Conservation (phyloP, 2,888 invertebrate species). For the Agrochola litura region DNA sequence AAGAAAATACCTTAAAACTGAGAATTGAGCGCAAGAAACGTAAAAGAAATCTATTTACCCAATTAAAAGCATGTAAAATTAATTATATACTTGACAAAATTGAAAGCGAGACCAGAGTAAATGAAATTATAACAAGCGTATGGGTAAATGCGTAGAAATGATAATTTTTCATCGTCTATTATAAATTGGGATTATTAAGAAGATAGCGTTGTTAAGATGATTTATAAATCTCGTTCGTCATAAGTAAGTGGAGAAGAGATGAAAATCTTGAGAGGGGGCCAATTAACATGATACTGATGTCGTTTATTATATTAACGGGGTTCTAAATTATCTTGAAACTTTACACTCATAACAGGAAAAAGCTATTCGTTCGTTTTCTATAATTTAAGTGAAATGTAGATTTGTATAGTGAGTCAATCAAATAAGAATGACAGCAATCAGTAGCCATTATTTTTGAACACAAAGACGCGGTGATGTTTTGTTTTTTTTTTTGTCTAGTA, state of each 20-base stretch:
- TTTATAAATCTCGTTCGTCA: slow-evolving; percentile 59
- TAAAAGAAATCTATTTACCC: slow-evolving; percentile 77
- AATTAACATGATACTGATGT: slow-evolving; percentile 57
- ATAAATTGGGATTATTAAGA: slow-evolving; percentile 55
- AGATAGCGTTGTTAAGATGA: slow-evolving; percentile 49
- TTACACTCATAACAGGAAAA: slow-evolving; percentile 12
- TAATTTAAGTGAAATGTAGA: background rate
- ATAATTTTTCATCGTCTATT: slow-evolving; percentile 59
- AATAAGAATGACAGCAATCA: slow-evolving; percentile 2
- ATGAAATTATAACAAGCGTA: slow-evolving; percentile 78
- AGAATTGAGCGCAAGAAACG: slow-evolving; percentile 82
- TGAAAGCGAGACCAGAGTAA: slow-evolving; percentile 75
- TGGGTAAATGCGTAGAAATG: slow-evolving; percentile 72
- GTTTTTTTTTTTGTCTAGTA: no score
- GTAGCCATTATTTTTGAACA: background rate
- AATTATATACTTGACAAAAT: slow-evolving; percentile 75
- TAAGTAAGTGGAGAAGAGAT: slow-evolving; percentile 51
- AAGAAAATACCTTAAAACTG: slow-evolving; percentile 86
- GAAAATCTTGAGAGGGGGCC: slow-evolving; percentile 32
- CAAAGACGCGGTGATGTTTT: no score
- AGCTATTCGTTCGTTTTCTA: background rate
- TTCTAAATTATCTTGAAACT: slow-evolving; percentile 29
- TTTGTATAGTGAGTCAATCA: slow-evolving; percentile 9
- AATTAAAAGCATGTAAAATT: slow-evolving; percentile 80
- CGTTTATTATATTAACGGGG: slow-evolving; percentile 24